Conservation (phyloP, 1,140 invertebrate species). For the Lepidurus packardi region DNA sequence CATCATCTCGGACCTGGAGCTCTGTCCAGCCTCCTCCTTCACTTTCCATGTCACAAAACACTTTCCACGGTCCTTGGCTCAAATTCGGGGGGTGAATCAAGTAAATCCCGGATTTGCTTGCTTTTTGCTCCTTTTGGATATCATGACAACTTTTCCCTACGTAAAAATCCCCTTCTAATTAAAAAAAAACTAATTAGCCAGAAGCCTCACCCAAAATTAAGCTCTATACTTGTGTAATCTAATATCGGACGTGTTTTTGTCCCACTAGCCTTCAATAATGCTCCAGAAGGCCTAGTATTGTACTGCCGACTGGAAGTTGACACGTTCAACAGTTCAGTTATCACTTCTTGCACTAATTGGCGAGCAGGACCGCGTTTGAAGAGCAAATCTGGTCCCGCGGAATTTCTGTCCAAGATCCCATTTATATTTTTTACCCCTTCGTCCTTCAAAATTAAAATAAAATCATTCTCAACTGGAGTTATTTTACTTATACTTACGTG, state of each 20-base stretch:
- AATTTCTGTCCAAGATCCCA: not conserved
- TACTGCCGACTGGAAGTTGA: not conserved
- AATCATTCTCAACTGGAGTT: not conserved
- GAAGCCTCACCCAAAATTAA: not conserved
- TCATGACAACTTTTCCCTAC: slow-evolving; percentile 40
- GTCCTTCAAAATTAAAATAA: not conserved
- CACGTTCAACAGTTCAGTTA: not conserved
- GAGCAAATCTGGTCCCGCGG: not conserved
- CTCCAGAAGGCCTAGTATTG: not conserved
- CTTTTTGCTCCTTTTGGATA: slow-evolving; percentile 37
- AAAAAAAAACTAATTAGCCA: not conserved
- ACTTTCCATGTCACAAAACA: slow-evolving; percentile 44
- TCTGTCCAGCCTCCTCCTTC: slow-evolving; percentile 45
- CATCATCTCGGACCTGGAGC: slow-evolving; percentile 40
- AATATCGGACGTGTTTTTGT: not conserved
- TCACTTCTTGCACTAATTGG: not conserved
- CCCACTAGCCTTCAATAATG: not conserved
- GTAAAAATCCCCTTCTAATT: slow-evolving; percentile 33
- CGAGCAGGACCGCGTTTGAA: not conserved
- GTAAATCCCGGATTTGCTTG: slow-evolving; percentile 39
- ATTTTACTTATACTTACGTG: not conserved
- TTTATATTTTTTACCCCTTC: not conserved
- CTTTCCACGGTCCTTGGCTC: slow-evolving; percentile 41
- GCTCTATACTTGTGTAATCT: not conserved
- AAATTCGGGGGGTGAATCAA: slow-evolving; percentile 40